phyloP scores from a whole-genome alignment of 2,797 vertebrate genomes.

The Muscicapa comitata region DNA sequence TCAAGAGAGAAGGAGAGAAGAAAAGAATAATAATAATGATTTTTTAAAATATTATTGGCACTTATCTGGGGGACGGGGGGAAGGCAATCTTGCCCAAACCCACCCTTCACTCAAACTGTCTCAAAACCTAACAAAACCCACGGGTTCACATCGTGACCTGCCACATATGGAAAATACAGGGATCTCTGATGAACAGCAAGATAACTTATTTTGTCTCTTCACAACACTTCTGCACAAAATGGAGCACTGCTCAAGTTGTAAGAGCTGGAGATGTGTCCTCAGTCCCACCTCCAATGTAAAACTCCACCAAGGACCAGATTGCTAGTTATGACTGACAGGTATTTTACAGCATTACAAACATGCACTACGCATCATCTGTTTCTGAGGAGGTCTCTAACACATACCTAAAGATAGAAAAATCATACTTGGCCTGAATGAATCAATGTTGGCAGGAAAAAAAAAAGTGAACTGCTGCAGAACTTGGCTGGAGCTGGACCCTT shows the following conservation, averaged over 20 bases:
- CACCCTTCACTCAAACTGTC: neutral
- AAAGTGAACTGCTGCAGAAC: neutral
- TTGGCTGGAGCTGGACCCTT: neutral
- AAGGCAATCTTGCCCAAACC: neutral
- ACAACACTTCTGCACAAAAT: neutral
- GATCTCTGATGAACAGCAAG: neutral
- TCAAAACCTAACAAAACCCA: neutral
- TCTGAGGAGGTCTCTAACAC: neutral
- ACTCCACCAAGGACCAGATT: neutral
- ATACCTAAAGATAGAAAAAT: neutral
- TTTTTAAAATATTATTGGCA: neutral
- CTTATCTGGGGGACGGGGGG: fast-evolving
- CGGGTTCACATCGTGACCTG: neutral
- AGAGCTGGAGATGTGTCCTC: neutral
- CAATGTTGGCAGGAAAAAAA: neutral
- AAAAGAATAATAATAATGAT: neutral
- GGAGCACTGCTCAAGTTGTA: neutral
- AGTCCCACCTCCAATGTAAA: neutral
- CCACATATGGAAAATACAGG: neutral
- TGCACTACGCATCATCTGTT: neutral
- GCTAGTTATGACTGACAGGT: neutral
- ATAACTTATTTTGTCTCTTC: neutral
- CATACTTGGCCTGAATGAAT: slow-evolving; percentile 4
- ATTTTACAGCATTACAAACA: neutral
- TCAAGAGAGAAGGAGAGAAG: neutral